Evolutionary conservation across 2,797 vertebrate species (phyloP).

Genomic region (Taeniopygia guttata): DNA sequence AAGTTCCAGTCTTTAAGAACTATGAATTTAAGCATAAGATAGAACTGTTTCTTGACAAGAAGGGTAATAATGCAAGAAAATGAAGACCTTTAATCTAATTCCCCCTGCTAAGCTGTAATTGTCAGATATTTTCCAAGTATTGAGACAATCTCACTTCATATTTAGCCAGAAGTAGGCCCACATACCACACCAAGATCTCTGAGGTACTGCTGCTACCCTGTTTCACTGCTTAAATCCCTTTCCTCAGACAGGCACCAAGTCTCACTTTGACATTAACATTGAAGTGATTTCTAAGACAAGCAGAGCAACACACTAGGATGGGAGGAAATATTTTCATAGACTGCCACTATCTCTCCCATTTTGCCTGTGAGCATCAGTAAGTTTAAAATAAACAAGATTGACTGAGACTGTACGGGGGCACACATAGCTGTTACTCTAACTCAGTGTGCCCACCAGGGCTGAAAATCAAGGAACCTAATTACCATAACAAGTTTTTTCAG

Average conservation of each 20-base stretch:
- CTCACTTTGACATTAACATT: neutral
- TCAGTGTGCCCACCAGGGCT: neutral
- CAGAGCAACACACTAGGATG: neutral
- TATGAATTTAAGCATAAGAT: neutral
- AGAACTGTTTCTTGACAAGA: neutral
- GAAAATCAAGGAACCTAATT: neutral
- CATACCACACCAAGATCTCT: neutral
- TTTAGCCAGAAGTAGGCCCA: neutral
- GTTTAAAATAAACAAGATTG: neutral
- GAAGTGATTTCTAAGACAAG: neutral
- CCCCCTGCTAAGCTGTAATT: neutral
- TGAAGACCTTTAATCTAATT: neutral
- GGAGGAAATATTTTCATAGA: neutral
- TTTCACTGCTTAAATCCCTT: neutral
- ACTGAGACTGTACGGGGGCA: accelerated
- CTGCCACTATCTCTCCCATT: neutral
- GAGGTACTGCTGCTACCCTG: neutral
- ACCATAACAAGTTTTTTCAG: neutral
- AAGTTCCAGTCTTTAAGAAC: neutral
- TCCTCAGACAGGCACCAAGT: neutral
- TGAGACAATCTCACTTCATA: neutral
- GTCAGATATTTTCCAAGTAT: neutral
- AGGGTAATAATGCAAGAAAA: neutral
- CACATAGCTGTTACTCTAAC: neutral
- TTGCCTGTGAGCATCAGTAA: neutral